Percentiles rank a stretch among this genome's conserved stretches.
Evolutionary conservation across 2,797 vertebrate genomes (phyloP).

Genomic region (Enteromius trimaculatus): DNA sequence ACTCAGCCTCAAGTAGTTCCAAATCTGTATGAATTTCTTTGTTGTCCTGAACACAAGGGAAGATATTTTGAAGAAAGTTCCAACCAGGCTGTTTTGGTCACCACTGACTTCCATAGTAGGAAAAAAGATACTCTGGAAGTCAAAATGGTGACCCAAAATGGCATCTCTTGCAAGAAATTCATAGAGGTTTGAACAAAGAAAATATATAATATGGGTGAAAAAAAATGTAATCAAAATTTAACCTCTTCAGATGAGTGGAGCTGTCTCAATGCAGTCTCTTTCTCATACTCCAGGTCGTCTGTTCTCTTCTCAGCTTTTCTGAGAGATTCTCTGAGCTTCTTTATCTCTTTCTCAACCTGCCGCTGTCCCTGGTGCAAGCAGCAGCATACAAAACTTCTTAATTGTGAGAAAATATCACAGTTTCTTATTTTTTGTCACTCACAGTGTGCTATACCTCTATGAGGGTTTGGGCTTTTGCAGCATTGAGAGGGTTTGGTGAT

Average conservation of each 20-base stretch:
- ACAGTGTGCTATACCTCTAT: constrained; percentile 57
- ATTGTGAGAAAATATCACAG: not conserved
- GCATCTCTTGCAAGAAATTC: not conserved
- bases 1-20: no score
- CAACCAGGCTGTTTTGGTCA: no score
- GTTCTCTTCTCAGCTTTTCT: constrained; percentile 66
- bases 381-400: not conserved
- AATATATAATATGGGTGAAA: not conserved
- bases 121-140: no score
- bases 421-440: not conserved
- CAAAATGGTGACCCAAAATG: no score
- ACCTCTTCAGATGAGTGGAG: constrained; percentile 70
- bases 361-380: constrained; percentile 59
- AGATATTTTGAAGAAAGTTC: no score
- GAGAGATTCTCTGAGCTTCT: constrained; percentile 68
- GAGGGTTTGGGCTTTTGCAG: constrained; percentile 59
- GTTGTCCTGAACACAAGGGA: no score
- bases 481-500: constrained; percentile 41
- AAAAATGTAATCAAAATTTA: not conserved
- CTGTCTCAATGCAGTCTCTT: constrained; percentile 65
- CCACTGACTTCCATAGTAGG: no score
- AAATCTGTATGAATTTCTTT: no score
- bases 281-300: constrained; percentile 68
- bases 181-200: not conserved
- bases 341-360: constrained; percentile 65